Base-by-base conservation (phyloP, 2,113 vertebrate genomes). In the Ictalurus furcatus region DNA sequence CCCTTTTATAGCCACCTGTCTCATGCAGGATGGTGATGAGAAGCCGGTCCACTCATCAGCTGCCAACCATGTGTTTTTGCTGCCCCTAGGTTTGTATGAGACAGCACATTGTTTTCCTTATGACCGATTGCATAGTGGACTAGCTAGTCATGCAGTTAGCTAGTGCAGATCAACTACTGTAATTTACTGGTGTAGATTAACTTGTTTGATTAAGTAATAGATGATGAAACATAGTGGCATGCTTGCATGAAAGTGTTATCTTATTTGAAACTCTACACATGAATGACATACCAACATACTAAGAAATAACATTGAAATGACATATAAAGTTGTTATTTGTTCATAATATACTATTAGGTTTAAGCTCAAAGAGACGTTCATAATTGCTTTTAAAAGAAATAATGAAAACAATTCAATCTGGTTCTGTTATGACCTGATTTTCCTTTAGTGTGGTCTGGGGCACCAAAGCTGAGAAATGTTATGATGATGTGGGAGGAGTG, bases 401-500 rank as follows among this genome's bases (percentile, higher is more conserved):
- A 7, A 2, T 67, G 6, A 71, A 71, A 71, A 16, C 16, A 71
- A 34, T 71, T 71, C n/a, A 71, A 19, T 34, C 30, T 76, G 44
- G 76, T 80, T 14, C n/a, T 80, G 12, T 80, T 14, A 16, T 63
- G 23, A 54, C n/a, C 54, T 89, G 69, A 17, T 25, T 12, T 28
- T 37, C 59, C 88, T 44, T 12, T 94, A 99, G 98, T 99, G 90
- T 88, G 98, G 21, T 96, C 97, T 0, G 95, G 96, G 94, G 92
- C 90, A 52, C 94, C 96, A 25, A 95, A 95, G 90, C 94, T 94
- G 85, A 96, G 95, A 92, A 95, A 94, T 0, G 87, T 97, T 52
- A 92, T 97, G 94, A 90, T 94, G 80, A 95, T 98, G 85, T 99
- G 98, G 98, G 94, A 94, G 0, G 96, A 96, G 2, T 97, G 98